A percentile compares a stretch with the other conserved stretches of the same genome.
These are phyloP conservation scores for Eleginops maclovinus DNA, from an alignment of 2,113 vertebrate genomes.

Conservation along the genomic window DNA sequence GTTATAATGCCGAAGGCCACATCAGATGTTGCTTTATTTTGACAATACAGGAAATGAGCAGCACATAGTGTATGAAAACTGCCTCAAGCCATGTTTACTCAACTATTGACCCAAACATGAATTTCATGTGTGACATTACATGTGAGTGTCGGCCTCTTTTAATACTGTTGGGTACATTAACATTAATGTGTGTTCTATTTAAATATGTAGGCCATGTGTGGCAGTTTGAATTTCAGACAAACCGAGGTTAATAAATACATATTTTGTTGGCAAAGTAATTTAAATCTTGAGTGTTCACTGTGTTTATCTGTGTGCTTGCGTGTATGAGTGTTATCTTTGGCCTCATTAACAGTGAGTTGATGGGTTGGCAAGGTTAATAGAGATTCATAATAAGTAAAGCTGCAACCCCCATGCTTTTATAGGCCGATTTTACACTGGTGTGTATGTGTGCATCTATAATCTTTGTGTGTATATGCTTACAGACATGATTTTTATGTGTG, in stretches of 20 bases:
- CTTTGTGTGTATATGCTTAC: conserved; percentile 40
- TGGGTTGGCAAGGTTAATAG: conserved; percentile 77
- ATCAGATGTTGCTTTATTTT: conserved; percentile 66
- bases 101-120: conserved; percentile 63
- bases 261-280: conserved; percentile 56
- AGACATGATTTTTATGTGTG: conserved; percentile 55
- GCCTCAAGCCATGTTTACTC: conserved; percentile 44
- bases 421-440: conserved; percentile 50
- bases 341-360: conserved; percentile 74
- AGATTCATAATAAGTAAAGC: conserved; percentile 76
- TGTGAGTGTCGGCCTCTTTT: conserved; percentile 5
- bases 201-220: conserved; percentile 55
- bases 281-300: conserved; percentile 39
- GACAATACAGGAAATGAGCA: conserved; percentile 59
- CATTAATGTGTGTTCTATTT: conserved; percentile 17
- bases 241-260: conserved; percentile 37
- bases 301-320: conserved; percentile 19
- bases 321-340: conserved; percentile 51
- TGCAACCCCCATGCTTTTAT: conserved; percentile 60
- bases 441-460: conserved; percentile 54
- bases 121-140: conserved; percentile 39
- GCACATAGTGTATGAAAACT: conserved; percentile 43
- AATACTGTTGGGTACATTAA: conserved; percentile 18
- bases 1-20: conserved; percentile 69
- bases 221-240: conserved; percentile 50